phyloP scores from a whole-genome alignment of 1,140 invertebrate species.

The Mactra quadrangularis region DNA sequence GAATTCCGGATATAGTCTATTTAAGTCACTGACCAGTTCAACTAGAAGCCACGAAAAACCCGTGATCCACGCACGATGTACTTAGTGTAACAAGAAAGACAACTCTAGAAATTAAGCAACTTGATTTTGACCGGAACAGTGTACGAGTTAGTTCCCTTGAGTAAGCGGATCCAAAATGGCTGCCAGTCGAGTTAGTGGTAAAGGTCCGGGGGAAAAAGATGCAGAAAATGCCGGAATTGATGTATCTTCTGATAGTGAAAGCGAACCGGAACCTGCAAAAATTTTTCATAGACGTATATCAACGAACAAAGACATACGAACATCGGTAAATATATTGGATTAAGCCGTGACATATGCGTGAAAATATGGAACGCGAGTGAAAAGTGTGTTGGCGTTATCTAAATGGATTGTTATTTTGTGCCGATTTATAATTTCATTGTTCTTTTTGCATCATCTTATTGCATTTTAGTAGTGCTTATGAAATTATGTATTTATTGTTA shows the following conservation, averaged over 20 bases:
- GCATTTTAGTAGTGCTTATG: too few relatives aligned
- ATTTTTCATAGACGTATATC: constrained; percentile 88
- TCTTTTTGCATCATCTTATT: too few relatives aligned
- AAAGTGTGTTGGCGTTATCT: not conserved
- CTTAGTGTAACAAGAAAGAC: not conserved
- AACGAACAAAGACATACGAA: constrained; percentile 87
- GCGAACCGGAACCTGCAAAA: constrained; percentile 87
- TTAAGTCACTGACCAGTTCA: too few relatives aligned
- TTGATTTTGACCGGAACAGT: too few relatives aligned
- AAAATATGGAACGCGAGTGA: not conserved
- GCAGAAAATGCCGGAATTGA: constrained; percentile 73
- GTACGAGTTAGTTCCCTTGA: constrained; percentile 8
- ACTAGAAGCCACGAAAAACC: too few relatives aligned
- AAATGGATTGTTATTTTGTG: not conserved
- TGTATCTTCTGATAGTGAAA: constrained; percentile 88
- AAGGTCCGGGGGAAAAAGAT: constrained; percentile 61
- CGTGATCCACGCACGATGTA: too few relatives aligned
- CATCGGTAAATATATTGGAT: constrained; percentile 85
- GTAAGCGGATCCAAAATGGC: constrained; percentile 70
- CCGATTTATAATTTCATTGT: too few relatives aligned
- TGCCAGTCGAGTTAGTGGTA: constrained; percentile 59
- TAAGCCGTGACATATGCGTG: constrained; percentile 36
- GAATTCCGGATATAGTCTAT: too few relatives aligned
- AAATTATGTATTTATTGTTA: too few relatives aligned
- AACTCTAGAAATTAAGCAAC: not conserved